phyloP scores from a whole-genome alignment of 1,140 invertebrate species.

The Drosophila novamexicana region DNA sequence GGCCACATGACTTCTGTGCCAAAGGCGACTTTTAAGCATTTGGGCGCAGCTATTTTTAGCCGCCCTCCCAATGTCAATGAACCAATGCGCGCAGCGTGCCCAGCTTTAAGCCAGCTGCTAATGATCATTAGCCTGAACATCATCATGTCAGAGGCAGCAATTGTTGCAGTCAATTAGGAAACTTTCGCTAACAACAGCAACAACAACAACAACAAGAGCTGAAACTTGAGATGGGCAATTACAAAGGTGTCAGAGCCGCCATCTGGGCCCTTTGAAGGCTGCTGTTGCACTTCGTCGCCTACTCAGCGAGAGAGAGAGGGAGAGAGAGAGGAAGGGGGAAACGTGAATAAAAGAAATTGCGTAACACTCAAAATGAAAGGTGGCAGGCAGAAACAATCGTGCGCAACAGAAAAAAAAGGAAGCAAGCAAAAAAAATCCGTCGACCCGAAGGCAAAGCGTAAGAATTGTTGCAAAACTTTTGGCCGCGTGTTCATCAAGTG shows the following conservation, averaged over 20 bases:
- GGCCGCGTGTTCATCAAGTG: conserved; percentile 46
- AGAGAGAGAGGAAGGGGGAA: no score
- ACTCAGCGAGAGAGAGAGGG: neutral
- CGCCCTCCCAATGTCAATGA: conserved; percentile 38
- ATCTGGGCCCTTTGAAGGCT: neutral
- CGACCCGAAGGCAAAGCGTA: conserved; percentile 20
- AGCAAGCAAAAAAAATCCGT: conserved; percentile 17
- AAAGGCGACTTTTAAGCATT: conserved; percentile 49
- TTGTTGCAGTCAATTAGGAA: conserved; percentile 24
- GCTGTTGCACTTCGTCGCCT: conserved; percentile 19
- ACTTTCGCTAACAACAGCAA: conserved; percentile 14
- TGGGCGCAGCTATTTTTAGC: conserved; percentile 50
- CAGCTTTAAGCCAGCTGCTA: conserved; percentile 6
- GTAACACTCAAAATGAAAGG: conserved; percentile 26
- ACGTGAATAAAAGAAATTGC: conserved; percentile 29
- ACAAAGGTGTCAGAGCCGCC: conserved; percentile 18
- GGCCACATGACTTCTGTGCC: conserved; percentile 46
- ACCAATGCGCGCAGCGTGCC: conserved; percentile 23
- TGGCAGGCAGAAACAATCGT: conserved; percentile 9
- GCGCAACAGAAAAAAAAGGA: conserved; percentile 11
- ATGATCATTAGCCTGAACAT: neutral
- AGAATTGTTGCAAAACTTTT: conserved; percentile 66
- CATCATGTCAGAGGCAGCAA: neutral
- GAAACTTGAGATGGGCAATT: conserved; percentile 9
- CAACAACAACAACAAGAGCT: neutral